Conservation (phyloP, 2,113 vertebrate genomes). For the Cyrtonyx montezumae region DNA sequence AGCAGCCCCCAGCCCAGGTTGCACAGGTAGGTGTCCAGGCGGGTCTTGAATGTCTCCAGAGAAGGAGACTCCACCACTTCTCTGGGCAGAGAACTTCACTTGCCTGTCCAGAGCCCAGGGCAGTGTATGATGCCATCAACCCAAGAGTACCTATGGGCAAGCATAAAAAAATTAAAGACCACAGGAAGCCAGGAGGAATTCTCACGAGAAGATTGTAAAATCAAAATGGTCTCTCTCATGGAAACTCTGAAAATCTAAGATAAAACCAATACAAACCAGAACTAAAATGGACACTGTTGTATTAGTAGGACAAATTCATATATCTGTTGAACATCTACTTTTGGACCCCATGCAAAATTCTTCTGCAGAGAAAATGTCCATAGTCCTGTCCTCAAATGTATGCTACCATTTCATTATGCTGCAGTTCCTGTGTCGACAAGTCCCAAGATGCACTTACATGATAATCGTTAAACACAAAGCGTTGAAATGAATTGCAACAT, state of each 20-base stretch:
- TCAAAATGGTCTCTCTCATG: not conserved
- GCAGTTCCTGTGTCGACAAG: constrained; percentile 17
- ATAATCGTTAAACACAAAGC: constrained; percentile 25
- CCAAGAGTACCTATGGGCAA: not conserved
- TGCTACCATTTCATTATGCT: not conserved
- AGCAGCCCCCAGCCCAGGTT: too few species aligned
- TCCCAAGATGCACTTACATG: constrained; percentile 20
- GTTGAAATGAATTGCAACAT: constrained; percentile 35
- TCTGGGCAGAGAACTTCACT: not conserved
- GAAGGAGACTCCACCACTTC: too few species aligned
- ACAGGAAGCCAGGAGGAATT: not conserved
- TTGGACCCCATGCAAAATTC: not conserved
- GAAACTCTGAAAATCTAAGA: not conserved
- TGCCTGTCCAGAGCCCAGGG: not conserved
- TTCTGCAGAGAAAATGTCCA: not conserved
- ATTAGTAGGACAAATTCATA: not conserved
- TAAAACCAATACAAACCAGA: not conserved
- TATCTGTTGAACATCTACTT: not conserved
- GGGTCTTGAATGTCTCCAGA: too few species aligned
- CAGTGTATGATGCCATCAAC: not conserved
- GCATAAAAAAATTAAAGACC: not conserved
- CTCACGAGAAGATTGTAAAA: not conserved
- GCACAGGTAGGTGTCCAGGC: too few species aligned
- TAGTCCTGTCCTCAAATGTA: not conserved
- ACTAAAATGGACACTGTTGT: not conserved